Percentiles rank a stretch among this genome's conserved stretches.
Evolutionary conservation across 2,888 invertebrate genomes (phyloP).

Genomic region (Diaprepes abbreviatus): DNA sequence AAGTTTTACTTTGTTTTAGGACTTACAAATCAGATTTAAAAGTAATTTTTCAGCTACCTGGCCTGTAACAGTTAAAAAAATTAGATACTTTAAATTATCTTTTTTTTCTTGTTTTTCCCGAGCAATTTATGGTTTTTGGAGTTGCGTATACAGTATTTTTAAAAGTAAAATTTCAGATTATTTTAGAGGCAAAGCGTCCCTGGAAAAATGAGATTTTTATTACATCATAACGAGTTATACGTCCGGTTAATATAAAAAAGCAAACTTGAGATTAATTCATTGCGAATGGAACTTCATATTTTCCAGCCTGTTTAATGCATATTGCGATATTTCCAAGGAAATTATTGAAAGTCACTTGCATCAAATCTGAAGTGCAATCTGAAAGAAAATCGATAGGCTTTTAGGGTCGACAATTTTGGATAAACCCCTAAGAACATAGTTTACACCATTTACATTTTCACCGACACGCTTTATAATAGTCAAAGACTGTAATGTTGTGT

Average conservation of each 20-base stretch:
- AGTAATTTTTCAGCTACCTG: slow-evolving; percentile 8
- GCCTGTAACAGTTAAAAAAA: neutral
- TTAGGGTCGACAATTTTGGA: slow-evolving; percentile 8
- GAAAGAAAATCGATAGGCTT: slow-evolving; percentile 24
- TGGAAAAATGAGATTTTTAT: too few relatives aligned
- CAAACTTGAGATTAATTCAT: too few relatives aligned
- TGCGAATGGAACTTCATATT: neutral
- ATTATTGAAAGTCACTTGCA: slow-evolving; percentile 8
- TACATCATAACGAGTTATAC: too few relatives aligned
- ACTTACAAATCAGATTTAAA: slow-evolving; percentile 6
- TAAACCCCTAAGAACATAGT: slow-evolving; percentile 2
- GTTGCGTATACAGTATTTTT: neutral
- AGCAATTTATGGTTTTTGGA: neutral
- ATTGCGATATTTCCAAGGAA: neutral
- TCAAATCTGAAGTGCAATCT: slow-evolving; percentile 2
- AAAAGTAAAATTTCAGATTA: neutral
- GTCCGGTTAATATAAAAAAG: too few relatives aligned
- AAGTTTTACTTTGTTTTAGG: neutral
- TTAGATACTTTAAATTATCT: neutral
- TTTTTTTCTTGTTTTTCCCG: neutral
- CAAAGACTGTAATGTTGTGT: neutral
- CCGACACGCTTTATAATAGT: neutral
- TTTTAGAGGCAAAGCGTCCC: too few relatives aligned
- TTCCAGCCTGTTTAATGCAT: neutral
- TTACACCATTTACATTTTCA: slow-evolving; percentile 3